Base-by-base conservation (phyloP, 2,113 vertebrate genomes). In the Origma solitaria region DNA sequence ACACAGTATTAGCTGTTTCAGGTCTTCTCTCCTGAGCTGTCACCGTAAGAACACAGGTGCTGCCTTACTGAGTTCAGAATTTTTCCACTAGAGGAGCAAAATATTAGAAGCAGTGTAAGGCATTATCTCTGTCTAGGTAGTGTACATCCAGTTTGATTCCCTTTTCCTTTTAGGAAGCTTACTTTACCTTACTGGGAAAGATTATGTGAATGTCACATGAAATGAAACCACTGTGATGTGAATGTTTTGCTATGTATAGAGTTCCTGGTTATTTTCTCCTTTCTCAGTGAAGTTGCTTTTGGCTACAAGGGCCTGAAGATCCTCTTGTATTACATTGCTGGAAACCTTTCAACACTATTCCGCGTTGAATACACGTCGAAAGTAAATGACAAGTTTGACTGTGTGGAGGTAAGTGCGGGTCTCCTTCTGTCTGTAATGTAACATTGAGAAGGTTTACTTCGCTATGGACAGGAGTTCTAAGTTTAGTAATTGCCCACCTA, bases 221-320 rank as follows among this genome's bases (percentile, higher is more conserved):
- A 50, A 15, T 42, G 17, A 84, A 70, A 38, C 28, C 12, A 33
- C 27, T 81, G 62, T 66, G 28, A 31, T 62, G 38, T 54, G 61
- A 49, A 30, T 88, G 24, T 62, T 90, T 54, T 66, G 28, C 60
- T 92, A 9, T 57, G 57, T 54, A 54, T 45, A 25, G 8, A 44
- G n/a, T 79, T 95, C 33, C 85, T 95, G 72, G 64, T 50, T 96
- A 38, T 92, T 88, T 94, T 53, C 38, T 94, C 50, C 44, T 85
- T 83, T 75, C 96, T 62, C 96, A 99, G 99, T 94, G 99, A 99
- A 97, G 98, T 99, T 88, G 99, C 99, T 38, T 99, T 99, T 98
- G 99, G 99, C 96, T 99, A 99, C 97, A 99, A 99, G 94, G 99
- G 99, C 56, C 98, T 99, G 96, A 99, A 99, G 98, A 99, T 99